Percentiles rank a stretch among this genome's conserved stretches.
Conservation (phyloP, 2,113 vertebrate species). For the Semnopithecus entellus region DNA sequence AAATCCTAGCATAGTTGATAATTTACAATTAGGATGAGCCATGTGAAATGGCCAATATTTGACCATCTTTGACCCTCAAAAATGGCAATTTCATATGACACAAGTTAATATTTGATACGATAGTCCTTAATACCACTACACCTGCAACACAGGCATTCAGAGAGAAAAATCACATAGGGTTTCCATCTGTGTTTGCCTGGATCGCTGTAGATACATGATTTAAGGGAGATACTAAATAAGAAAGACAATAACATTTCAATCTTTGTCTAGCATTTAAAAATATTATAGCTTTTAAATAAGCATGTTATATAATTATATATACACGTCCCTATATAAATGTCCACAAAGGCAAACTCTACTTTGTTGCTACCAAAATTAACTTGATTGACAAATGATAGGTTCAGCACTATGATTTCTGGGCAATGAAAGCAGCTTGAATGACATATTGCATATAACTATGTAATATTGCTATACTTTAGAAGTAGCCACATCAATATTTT, state of each 20-base stretch:
- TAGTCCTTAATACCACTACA: neutral
- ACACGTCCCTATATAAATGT: neutral
- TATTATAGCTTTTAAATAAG: neutral
- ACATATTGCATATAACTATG: neutral
- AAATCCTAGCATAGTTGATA: neutral
- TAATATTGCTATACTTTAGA: neutral
- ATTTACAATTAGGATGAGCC: neutral
- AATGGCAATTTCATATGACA: neutral
- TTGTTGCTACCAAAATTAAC: conserved; percentile 39
- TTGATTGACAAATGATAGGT: conserved; percentile 8
- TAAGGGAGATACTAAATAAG: neutral
- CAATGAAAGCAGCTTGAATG: neutral
- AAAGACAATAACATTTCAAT: neutral
- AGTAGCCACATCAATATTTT: conserved; percentile 61
- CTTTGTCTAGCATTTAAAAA: conserved; percentile 19
- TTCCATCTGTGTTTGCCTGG: neutral
- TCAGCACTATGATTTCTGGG: conserved; percentile 62
- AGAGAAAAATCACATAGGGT: neutral
- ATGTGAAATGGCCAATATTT: neutral
- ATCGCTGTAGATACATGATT: neutral
- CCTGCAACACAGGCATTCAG: neutral
- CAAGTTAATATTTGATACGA: neutral
- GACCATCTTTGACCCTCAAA: neutral
- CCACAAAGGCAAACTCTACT: neutral
- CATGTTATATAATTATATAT: neutral